These are phyloP conservation scores for Cinara cedri DNA, from an alignment of 2,888 invertebrate species.

Conservation along the genomic window DNA sequence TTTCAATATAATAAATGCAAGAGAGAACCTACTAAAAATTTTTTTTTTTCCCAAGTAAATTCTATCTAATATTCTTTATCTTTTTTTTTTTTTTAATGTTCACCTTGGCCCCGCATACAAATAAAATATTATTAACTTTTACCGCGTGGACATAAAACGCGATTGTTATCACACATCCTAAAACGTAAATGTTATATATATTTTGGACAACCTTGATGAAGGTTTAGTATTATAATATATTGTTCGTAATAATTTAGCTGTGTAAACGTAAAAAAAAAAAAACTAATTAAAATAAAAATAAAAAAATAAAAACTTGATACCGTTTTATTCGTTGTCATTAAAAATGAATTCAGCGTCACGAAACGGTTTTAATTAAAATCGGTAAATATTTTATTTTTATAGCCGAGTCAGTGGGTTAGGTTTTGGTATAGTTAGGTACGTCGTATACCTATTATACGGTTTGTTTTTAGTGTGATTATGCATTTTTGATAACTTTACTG, in stretches of 20 bases:
- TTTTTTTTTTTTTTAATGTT: background rate
- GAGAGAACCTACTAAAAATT: no score
- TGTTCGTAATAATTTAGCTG: background rate
- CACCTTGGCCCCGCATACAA: constrained; percentile 1
- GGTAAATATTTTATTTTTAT: no score
- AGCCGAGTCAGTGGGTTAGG: no score
- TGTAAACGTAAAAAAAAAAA: constrained; percentile 14
- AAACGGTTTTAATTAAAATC: background rate
- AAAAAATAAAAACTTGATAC: no score
- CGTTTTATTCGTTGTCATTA: background rate
- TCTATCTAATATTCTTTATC: background rate
- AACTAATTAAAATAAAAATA: background rate
- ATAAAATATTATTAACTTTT: constrained; percentile 4
- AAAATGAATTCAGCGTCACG: background rate
- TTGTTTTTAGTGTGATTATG: no score
- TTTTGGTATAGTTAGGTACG: no score
- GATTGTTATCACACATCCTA: constrained; percentile 13
- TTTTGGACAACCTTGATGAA: constrained; percentile 1
- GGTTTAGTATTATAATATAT: background rate
- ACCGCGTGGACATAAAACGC: background rate
- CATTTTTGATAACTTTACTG: no score
- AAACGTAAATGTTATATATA: background rate
- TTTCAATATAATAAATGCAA: no score
- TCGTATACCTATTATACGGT: no score
- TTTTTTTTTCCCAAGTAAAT: background rate